These are phyloP conservation scores for Florisuga fusca DNA, from an alignment of 2,797 vertebrate species.

Conservation along the genomic window DNA sequence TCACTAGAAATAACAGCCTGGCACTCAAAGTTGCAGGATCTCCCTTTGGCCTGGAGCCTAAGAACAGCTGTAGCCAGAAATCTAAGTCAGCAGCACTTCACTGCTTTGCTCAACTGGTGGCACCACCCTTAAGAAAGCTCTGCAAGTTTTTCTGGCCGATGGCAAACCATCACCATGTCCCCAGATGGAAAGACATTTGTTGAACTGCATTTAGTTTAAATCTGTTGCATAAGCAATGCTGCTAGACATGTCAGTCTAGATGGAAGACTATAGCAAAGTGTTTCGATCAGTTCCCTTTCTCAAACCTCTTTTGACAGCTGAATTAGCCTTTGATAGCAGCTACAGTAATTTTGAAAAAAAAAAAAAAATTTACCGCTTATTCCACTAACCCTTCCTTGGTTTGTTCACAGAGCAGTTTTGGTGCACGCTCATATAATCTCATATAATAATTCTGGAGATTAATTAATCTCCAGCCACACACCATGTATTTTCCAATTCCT, in stretches of 20 bases:
- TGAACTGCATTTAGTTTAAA: not conserved
- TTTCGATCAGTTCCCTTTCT: not conserved
- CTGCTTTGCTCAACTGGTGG: not conserved
- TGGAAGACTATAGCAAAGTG: not conserved
- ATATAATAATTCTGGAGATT: not conserved
- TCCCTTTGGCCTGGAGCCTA: not conserved
- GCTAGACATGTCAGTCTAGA: not conserved
- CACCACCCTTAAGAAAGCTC: not conserved
- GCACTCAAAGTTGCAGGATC: not conserved
- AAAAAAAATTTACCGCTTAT: not conserved
- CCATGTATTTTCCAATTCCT: not conserved
- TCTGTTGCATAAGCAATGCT: not conserved
- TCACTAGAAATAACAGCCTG: not conserved
- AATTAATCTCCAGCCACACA: not conserved
- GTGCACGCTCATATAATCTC: not conserved
- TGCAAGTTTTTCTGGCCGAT: accelerated
- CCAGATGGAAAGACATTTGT: not conserved
- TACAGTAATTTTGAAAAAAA: not conserved
- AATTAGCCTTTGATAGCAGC: not conserved
- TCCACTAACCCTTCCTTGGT: not conserved
- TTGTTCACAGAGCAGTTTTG: not conserved
- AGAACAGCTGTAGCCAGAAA: not conserved
- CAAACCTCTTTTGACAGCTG: not conserved
- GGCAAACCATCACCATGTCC: not conserved
- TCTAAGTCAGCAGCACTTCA: not conserved